A percentile compares a stretch with the other conserved stretches of the same genome.
These are phyloP conservation scores for Pedicia rivosa DNA, from an alignment of 2,888 invertebrate genomes.

Conservation along the genomic window DNA sequence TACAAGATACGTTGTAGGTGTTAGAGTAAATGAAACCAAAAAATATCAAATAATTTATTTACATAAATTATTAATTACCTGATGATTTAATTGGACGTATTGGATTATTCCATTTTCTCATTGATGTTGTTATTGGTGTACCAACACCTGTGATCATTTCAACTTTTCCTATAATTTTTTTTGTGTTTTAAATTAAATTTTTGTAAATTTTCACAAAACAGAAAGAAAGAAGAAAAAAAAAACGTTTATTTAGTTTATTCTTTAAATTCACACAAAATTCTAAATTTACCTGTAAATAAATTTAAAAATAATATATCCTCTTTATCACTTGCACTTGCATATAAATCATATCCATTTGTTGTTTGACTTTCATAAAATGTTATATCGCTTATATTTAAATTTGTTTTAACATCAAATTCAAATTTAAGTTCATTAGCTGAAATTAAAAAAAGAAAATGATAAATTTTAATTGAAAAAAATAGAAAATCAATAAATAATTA, in stretches of 20 bases:
- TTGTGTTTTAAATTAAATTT: too few species aligned
- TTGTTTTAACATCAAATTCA: conserved; percentile 58
- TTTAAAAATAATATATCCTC: conserved; percentile 56
- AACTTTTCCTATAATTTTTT: conserved; percentile 40
- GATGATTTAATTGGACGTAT: conserved; percentile 50
- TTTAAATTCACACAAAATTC: background rate
- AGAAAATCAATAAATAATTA: conserved; percentile 20
- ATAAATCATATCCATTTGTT: conserved; percentile 56
- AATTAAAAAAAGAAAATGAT: conserved; percentile 6
- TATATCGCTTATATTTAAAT: conserved; percentile 52
- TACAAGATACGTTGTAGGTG: too few species aligned
- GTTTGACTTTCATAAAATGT: conserved; percentile 56
- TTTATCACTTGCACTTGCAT: conserved; percentile 52
- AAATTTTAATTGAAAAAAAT: background rate
- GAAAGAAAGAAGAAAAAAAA: conserved; percentile 4
- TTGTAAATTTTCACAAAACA: too few species aligned
- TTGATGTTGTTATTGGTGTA: conserved; percentile 36
- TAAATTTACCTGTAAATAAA: conserved; percentile 43
- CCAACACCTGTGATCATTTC: conserved; percentile 61
- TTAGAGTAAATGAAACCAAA: too few species aligned
- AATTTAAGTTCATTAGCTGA: conserved; percentile 47
- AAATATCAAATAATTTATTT: too few species aligned
- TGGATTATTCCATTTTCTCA: conserved; percentile 46
- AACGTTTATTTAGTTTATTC: background rate
- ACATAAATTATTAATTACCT: conserved; percentile 17